Conservation (phyloP, 2,797 vertebrate species). For the Micropoecilia bifurca region DNA sequence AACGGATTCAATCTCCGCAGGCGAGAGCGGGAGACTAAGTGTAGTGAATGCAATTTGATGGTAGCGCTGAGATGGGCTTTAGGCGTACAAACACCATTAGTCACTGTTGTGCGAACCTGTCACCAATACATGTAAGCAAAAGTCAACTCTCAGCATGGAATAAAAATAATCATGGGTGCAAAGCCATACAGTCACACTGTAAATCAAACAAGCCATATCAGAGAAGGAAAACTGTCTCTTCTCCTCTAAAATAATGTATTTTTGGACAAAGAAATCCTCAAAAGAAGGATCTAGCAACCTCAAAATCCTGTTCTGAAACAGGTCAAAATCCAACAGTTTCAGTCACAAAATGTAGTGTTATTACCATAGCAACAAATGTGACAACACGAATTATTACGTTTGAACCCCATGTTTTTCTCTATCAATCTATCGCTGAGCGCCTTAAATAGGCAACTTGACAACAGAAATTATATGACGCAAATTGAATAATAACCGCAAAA, state of each 20-base stretch:
- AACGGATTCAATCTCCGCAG: slow-evolving; percentile 65
- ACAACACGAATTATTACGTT: neutral
- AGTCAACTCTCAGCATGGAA: slow-evolving; percentile 38
- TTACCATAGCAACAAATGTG: neutral
- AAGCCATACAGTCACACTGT: slow-evolving; percentile 25
- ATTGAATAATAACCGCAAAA: neutral
- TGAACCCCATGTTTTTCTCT: neutral
- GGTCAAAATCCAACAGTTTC: neutral
- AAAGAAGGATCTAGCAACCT: slow-evolving; percentile 23
- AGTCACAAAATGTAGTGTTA: neutral
- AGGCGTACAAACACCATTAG: slow-evolving; percentile 80
- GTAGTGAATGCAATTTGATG: slow-evolving; percentile 79
- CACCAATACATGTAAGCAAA: slow-evolving; percentile 31
- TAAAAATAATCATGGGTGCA: slow-evolving; percentile 42
- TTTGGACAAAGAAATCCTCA: slow-evolving; percentile 30
- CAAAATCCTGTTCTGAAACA: neutral
- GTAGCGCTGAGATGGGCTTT: slow-evolving; percentile 71
- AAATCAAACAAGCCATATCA: slow-evolving; percentile 35
- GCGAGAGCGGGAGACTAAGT: slow-evolving; percentile 62
- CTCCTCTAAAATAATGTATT: slow-evolving; percentile 19
- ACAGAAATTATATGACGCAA: neutral
- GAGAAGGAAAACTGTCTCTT: slow-evolving; percentile 26
- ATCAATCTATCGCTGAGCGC: neutral
- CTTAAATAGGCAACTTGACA: neutral
- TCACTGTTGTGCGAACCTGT: slow-evolving; percentile 74